Conservation (phyloP, 2,113 vertebrate species). For the Xenus cinereus region DNA sequence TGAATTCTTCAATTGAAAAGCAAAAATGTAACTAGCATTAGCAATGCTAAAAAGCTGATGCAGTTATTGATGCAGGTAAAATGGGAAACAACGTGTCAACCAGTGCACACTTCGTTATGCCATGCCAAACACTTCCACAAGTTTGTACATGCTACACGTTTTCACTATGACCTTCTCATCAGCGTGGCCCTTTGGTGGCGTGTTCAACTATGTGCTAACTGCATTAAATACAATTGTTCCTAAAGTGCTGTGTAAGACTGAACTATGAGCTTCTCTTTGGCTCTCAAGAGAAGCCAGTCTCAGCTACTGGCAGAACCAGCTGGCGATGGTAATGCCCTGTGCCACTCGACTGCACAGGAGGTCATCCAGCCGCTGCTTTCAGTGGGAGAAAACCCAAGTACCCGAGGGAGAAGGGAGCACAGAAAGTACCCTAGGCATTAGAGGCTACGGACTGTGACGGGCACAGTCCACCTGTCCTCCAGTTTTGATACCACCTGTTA, state of each 20-base stretch:
- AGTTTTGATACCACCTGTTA: neutral
- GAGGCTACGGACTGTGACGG: neutral
- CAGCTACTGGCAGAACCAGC: neutral
- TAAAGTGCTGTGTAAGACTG: neutral
- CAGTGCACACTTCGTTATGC: neutral
- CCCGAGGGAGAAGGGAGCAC: neutral
- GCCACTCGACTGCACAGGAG: neutral
- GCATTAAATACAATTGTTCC: neutral
- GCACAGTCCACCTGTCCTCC: neutral
- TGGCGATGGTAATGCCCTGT: accelerated
- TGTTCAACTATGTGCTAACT: neutral
- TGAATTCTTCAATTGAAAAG: neutral
- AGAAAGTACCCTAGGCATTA: neutral
- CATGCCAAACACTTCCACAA: neutral
- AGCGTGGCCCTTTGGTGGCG: neutral
- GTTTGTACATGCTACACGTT: accelerated
- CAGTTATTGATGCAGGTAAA: neutral
- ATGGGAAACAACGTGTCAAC: neutral
- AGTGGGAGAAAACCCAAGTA: neutral
- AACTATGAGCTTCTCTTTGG: neutral
- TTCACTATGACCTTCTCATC: neutral
- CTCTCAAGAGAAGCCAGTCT: neutral
- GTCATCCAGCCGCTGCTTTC: neutral
- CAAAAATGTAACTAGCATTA: neutral
- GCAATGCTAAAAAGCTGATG: neutral